Percentiles rank a stretch among this genome's conserved stretches.
Evolutionary conservation across 2,888 invertebrate species (phyloP).

Genomic region (Pollenia amentaria): DNA sequence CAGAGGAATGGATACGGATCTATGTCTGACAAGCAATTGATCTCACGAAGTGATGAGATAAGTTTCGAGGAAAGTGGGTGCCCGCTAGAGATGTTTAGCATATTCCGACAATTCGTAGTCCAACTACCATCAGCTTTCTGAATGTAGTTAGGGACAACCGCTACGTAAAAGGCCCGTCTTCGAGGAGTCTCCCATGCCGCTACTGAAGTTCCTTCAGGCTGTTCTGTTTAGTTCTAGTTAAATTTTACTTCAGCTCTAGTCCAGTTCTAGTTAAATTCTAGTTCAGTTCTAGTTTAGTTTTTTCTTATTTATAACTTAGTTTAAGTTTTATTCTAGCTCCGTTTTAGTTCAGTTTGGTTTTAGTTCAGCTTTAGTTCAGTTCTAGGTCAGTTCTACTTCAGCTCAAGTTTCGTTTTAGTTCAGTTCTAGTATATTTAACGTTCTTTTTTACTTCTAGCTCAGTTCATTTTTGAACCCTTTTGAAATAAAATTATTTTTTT

Average conservation of each 20-base stretch:
- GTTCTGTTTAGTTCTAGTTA: not conserved
- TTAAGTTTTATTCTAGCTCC: not conserved
- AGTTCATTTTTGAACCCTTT: not conserved
- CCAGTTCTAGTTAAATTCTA: not conserved
- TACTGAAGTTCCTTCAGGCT: no score
- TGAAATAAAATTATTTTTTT: not conserved
- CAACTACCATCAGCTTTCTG: no score
- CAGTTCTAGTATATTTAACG: not conserved
- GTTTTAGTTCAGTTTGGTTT: conserved; percentile 1
- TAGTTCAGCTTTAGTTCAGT: not conserved
- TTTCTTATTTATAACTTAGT: not conserved
- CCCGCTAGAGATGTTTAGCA: no score
- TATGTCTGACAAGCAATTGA: no score
- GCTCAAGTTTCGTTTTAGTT: not conserved
- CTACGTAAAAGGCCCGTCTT: no score
- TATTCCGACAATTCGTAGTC: no score
- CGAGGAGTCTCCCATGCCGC: no score
- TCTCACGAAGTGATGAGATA: no score
- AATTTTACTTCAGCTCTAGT: not conserved
- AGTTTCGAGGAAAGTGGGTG: no score
- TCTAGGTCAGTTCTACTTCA: not conserved
- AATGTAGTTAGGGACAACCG: no score
- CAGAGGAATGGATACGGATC: no score
- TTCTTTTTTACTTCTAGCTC: not conserved
- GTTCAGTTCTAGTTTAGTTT: not conserved